Base-by-base conservation (phyloP, 2,888 invertebrate species). In the Crossocerus cetratus region DNA sequence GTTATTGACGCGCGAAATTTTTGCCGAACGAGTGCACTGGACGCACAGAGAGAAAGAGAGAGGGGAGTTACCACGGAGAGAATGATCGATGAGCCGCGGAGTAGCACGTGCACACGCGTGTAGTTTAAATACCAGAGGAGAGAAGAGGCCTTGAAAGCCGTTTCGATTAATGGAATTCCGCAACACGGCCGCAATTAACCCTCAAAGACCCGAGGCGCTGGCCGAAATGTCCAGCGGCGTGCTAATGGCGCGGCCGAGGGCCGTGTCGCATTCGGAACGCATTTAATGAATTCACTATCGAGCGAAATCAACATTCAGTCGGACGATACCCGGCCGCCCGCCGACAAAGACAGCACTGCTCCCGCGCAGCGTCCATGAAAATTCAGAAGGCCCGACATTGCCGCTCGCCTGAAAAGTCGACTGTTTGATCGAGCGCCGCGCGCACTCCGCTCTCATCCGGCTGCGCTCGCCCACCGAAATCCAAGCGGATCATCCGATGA, bases 121-220 rank as follows among this genome's bases (percentile, higher is more conserved):
- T 66, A 69, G 81, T 82, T 82, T 82, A 82, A 82, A 82, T 79
- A 81, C 69, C 76, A 76, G 57, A 72, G 65, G 55, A 82, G 55
- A 82, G 32, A 32, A 32, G 32, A 32, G 32, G 79, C 82, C 77
- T 77, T 74, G 82, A 82, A 81, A 82, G 77, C 82, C 77, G 82
- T 82, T 82, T 79, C 82, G 82, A 82, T 82, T 82, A 82, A 82
- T 82, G 81, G 77, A 82, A 82, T 82, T 82, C 82, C 82, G 82
- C 82, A 82, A 82, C 82, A 79, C 81, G 82, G 64, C 82, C 82
- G 82, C 82, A 82, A 82, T 82, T 82, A 81, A 82, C 82, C 81
- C 82, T 82, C 82, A 82, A 82, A 82, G 82, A 82, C 82, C 82
- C 79, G 77, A 81, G 81, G 82, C 78, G 79, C 72, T 72, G 69